Percentiles rank a stretch among this genome's conserved stretches.
Evolutionary conservation across 1,140 invertebrate species (phyloP).

Genomic region (Philotrypesis tridentata): DNA sequence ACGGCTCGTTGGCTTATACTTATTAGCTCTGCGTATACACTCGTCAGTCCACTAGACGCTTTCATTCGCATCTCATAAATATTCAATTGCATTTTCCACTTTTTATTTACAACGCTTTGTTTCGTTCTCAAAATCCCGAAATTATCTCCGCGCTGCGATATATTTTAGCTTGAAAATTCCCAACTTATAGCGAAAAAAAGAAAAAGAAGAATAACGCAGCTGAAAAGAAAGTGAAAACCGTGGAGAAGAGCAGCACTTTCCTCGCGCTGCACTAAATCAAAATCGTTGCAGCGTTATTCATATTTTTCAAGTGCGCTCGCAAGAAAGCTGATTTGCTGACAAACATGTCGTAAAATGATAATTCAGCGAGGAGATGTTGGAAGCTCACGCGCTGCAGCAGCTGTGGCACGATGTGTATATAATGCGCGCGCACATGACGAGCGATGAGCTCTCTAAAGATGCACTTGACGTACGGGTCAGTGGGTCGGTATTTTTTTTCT

Average conservation of each 20-base stretch:
- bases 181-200: no score
- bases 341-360: neutral
- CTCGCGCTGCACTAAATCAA: neutral
- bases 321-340: neutral
- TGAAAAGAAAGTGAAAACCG: no score
- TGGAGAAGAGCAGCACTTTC: neutral
- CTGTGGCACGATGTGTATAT: no score
- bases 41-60: conserved; percentile 2
- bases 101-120: neutral
- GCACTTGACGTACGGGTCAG: neutral
- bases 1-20: neutral
- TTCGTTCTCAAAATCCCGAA: neutral
- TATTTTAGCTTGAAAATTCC: no score
- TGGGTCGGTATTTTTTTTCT: conserved; percentile 1
- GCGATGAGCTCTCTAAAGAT: neutral
- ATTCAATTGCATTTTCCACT: neutral
- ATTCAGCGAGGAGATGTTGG: neutral
- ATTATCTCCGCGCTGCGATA: neutral
- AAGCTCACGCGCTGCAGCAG: neutral
- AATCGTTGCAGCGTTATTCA: neutral
- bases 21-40: neutral
- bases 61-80: conserved; percentile 10
- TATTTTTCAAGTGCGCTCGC: neutral
- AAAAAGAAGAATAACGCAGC: no score
- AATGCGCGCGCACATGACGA: no score